phyloP scores from a whole-genome alignment of 2,797 vertebrate genomes.

The Pampus argenteus region DNA sequence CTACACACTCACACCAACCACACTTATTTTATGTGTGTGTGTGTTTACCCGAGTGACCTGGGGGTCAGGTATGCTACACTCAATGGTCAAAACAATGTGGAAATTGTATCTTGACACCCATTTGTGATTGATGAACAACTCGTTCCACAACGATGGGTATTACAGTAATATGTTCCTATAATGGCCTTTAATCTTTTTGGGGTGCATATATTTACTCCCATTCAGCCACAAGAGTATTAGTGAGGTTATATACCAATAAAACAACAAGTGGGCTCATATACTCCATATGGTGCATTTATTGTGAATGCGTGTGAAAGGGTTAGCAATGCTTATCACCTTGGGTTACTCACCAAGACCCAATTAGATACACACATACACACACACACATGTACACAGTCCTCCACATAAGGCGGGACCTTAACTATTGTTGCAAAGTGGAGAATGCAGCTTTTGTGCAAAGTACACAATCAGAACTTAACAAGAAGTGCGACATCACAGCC shows the following conservation, averaged over 20 bases:
- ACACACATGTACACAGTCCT: neutral
- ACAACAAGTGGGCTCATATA: neutral
- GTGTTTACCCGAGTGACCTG: conserved; percentile 5
- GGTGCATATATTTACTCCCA: neutral
- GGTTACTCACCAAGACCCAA: conserved; percentile 53
- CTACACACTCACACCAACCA: neutral
- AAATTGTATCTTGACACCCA: neutral
- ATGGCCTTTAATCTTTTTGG: neutral
- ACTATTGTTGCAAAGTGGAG: conserved; percentile 18
- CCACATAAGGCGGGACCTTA: neutral
- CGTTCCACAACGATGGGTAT: neutral
- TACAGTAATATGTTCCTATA: neutral
- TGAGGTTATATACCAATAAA: no score
- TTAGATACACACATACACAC: conserved; percentile 30
- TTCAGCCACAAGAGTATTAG: conserved; percentile 12
- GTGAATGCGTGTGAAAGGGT: neutral
- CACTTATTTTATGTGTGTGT: neutral
- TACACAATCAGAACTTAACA: conserved; percentile 43
- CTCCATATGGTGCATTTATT: neutral
- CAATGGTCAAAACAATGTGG: neutral
- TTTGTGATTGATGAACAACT: neutral
- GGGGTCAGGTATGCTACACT: neutral
- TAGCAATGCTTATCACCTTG: conserved; percentile 18
- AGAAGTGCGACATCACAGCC: conserved; percentile 22
- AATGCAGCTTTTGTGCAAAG: conserved; percentile 37